These are phyloP conservation scores for Cotesia typhae DNA, from an alignment of 1,140 invertebrate genomes.

Conservation along the genomic window DNA sequence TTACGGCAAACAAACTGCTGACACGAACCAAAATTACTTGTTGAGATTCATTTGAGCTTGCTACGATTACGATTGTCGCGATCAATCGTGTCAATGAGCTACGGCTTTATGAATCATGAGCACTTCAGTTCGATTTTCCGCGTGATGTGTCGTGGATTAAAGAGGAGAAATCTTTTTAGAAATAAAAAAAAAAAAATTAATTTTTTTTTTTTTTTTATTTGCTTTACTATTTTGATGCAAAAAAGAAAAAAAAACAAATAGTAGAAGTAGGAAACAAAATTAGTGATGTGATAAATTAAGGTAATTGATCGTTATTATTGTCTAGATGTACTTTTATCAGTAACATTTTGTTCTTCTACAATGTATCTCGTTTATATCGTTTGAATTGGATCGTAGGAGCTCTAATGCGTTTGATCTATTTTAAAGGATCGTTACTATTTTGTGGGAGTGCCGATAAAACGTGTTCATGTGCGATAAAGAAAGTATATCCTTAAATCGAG, in stretches of 20 bases:
- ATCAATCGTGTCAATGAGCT: not conserved
- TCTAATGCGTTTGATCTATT: conserved; percentile 26
- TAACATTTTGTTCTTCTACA: not conserved
- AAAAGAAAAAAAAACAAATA: too few species aligned
- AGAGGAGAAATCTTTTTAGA: too few species aligned
- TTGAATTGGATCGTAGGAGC: not conserved
- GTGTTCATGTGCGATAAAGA: conserved; percentile 24
- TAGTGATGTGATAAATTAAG: too few species aligned
- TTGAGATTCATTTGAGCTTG: conserved; percentile 3
- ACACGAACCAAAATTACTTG: conserved; percentile 1
- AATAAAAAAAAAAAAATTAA: too few species aligned
- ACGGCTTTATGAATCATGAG: not conserved
- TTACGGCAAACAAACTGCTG: not conserved
- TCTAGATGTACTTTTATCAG: not conserved
- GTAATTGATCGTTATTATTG: not conserved
- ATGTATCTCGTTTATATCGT: not conserved
- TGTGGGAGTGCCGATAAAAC: conserved; percentile 24
- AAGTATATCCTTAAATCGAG: conserved; percentile 22
- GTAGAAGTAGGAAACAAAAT: too few species aligned
- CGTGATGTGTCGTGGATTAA: too few species aligned
- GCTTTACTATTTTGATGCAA: too few species aligned
- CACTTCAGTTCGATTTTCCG: too few species aligned
- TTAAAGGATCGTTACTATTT: conserved; percentile 22
- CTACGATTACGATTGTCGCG: not conserved
- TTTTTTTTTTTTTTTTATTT: too few species aligned